A percentile compares a stretch with the other conserved stretches of the same genome.
These are phyloP conservation scores for Antheraea pernyi DNA, from an alignment of 1,140 invertebrate species.

Conservation along the genomic window DNA sequence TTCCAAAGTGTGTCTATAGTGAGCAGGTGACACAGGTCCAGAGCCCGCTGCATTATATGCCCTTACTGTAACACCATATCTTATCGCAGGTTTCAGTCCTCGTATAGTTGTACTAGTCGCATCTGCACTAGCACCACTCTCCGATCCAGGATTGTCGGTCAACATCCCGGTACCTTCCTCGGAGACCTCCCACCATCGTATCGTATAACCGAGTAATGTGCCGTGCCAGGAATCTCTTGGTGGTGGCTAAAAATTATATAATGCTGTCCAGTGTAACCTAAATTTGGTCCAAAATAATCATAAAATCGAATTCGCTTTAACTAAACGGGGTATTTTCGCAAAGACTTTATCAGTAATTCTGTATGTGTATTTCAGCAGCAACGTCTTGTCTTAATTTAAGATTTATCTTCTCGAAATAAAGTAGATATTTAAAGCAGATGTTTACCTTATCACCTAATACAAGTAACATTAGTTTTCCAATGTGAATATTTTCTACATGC, in stretches of 20 bases:
- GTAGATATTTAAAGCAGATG: too few relatives aligned
- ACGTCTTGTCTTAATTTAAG: too few relatives aligned
- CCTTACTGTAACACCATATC: conserved; percentile 90
- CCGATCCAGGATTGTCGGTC: conserved; percentile 74
- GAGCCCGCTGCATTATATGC: conserved; percentile 93
- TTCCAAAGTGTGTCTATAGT: conserved; percentile 90
- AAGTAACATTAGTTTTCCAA: too few relatives aligned
- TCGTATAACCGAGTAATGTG: conserved; percentile 88
- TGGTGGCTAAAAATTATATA: conserved; percentile 75
- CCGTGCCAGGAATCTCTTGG: conserved; percentile 89
- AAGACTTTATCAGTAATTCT: too few relatives aligned
- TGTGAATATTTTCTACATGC: too few relatives aligned
- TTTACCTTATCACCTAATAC: too few relatives aligned
- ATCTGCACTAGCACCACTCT: conserved; percentile 65
- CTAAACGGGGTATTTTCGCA: too few relatives aligned
- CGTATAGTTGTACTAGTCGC: conserved; percentile 84
- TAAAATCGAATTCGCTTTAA: too few relatives aligned
- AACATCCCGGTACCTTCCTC: conserved; percentile 52
- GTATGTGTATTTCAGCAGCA: too few relatives aligned
- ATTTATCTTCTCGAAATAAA: too few relatives aligned
- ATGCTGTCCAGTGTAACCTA: too few relatives aligned
- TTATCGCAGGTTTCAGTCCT: conserved; percentile 89
- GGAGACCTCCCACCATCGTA: conserved; percentile 82
- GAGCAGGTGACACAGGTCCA: conserved; percentile 88
- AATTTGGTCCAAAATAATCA: too few relatives aligned